These are phyloP conservation scores for Trematocara unimaculatum DNA, from an alignment of 2,113 vertebrate species.

Conservation along the genomic window DNA sequence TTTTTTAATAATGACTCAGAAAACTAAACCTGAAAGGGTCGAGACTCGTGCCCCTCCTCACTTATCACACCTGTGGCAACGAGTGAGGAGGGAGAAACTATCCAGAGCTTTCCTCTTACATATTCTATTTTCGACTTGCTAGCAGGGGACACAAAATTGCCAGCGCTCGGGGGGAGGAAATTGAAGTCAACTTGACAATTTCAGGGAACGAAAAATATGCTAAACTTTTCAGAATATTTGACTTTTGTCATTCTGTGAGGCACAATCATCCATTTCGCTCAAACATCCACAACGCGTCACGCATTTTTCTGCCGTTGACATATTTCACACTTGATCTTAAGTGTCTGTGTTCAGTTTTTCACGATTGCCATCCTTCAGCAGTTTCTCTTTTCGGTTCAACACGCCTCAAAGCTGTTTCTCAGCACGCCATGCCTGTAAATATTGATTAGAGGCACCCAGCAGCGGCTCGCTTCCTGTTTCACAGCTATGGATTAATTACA, in stretches of 20 bases:
- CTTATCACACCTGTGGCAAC: background rate
- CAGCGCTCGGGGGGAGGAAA: background rate
- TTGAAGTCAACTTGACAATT: background rate
- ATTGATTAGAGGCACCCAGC: background rate
- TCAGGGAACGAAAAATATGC: background rate
- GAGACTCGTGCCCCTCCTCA: background rate
- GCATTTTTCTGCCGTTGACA: background rate
- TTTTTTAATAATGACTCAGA: background rate
- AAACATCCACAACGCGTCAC: rapidly evolving
- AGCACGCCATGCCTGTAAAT: background rate
- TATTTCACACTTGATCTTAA: background rate
- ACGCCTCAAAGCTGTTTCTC: background rate
- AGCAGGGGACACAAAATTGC: background rate
- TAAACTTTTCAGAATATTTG: background rate
- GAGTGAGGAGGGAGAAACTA: background rate
- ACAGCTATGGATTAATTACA: background rate
- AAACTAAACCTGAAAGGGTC: background rate
- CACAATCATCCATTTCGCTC: background rate
- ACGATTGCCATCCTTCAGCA: background rate
- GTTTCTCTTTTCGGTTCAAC: background rate
- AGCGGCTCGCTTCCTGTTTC: background rate
- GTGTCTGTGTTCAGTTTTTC: background rate
- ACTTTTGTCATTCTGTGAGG: background rate
- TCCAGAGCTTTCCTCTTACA: background rate
- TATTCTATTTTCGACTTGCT: background rate